Percentiles rank a stretch among this genome's conserved stretches.
These are phyloP conservation scores for Dromococcyx pavoninus DNA, from an alignment of 2,797 vertebrate species.

Conservation along the genomic window DNA sequence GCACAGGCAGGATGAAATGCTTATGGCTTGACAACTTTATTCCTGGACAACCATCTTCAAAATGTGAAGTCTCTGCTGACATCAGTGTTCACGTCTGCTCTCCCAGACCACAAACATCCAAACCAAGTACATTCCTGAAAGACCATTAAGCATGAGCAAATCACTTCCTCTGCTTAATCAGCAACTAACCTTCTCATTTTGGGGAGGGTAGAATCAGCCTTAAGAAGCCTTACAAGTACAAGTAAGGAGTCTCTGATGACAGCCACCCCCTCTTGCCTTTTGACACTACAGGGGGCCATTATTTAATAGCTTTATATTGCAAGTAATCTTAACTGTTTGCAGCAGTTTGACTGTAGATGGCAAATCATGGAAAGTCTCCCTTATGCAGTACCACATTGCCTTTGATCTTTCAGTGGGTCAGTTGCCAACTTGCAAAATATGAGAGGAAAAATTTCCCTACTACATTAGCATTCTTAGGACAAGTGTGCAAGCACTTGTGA, in stretches of 20 bases:
- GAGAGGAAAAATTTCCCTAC: neutral
- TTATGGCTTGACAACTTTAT: neutral
- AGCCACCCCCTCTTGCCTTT: neutral
- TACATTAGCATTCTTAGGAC: neutral
- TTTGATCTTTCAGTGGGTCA: neutral
- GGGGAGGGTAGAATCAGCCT: neutral
- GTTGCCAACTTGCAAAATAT: neutral
- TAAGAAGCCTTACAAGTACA: neutral
- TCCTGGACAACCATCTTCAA: constrained; percentile 5
- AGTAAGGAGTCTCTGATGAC: neutral
- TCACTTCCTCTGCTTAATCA: neutral
- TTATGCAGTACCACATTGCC: neutral
- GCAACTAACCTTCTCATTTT: neutral
- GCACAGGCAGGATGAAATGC: neutral
- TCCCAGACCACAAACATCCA: constrained; percentile 32
- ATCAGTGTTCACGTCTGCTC: neutral
- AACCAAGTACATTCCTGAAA: constrained; percentile 17
- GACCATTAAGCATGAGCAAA: neutral
- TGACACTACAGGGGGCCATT: neutral
- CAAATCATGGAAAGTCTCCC: neutral
- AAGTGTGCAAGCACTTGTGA: neutral
- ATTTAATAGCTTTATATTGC: neutral
- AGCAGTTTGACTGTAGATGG: neutral
- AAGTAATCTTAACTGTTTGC: neutral
- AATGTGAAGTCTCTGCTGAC: constrained; percentile 7